These are phyloP conservation scores for Pimpla rufipes DNA, from an alignment of 2,888 invertebrate species.

Conservation along the genomic window DNA sequence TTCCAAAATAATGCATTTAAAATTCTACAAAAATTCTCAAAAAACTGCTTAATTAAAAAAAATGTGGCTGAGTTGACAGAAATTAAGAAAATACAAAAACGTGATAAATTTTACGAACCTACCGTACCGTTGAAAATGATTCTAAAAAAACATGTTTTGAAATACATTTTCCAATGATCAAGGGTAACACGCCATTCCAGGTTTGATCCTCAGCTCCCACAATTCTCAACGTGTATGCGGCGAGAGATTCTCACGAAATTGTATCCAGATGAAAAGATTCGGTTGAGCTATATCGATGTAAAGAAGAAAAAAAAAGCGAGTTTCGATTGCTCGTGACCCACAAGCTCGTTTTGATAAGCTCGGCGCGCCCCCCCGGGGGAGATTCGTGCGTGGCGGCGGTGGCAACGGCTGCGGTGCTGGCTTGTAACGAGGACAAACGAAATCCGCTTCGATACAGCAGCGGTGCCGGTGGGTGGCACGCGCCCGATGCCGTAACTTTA, in stretches of 20 bases:
- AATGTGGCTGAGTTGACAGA: no score
- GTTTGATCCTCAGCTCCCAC: no score
- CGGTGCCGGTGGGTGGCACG: slow-evolving; percentile 79
- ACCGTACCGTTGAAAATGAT: no score
- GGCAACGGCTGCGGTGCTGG: slow-evolving; percentile 21
- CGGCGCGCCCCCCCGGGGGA: slow-evolving; percentile 5
- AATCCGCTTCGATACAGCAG: slow-evolving; percentile 64
- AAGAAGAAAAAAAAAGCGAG: slow-evolving; percentile 39
- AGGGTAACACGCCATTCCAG: no score
- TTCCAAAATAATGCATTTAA: no score
- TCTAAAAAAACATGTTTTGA: no score
- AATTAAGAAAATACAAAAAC: no score
- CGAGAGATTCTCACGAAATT: slow-evolving; percentile 37
- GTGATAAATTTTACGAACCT: no score
- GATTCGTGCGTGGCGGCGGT: slow-evolving; percentile 6
- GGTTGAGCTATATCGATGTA: neutral
- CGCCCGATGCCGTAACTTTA: slow-evolving; percentile 83
- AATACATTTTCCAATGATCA: no score
- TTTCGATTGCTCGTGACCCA: slow-evolving; percentile 25
- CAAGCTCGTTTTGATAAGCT: slow-evolving; percentile 50
- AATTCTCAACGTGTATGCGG: neutral
- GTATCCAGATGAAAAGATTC: slow-evolving; percentile 16
- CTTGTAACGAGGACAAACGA: slow-evolving; percentile 67
- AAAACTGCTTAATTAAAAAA: no score
- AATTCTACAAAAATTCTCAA: no score